These are phyloP conservation scores for Phthorimaea operculella DNA, from an alignment of 1,140 invertebrate species.

Conservation along the genomic window DNA sequence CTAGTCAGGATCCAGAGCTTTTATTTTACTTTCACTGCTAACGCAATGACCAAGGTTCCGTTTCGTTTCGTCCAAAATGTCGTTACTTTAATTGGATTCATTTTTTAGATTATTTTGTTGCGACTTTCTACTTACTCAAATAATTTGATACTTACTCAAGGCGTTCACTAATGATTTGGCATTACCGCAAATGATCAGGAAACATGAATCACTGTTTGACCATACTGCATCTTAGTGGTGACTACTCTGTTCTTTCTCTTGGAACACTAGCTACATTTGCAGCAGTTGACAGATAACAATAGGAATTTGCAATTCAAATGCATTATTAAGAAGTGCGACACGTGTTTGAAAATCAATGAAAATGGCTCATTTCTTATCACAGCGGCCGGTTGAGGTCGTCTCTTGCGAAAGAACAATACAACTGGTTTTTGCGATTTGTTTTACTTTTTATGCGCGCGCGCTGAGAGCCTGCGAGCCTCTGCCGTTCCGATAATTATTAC, in stretches of 20 bases:
- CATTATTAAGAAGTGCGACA: slow-evolving; percentile 30
- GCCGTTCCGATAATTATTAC: slow-evolving; percentile 24
- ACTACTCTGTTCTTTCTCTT: too few relatives aligned
- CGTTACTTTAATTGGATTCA: slow-evolving; percentile 27
- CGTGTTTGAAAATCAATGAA: slow-evolving; percentile 40
- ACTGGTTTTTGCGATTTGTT: slow-evolving; percentile 55
- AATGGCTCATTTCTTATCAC: slow-evolving; percentile 47
- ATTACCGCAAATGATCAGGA: too few relatives aligned
- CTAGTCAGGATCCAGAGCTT: slow-evolving; percentile 1
- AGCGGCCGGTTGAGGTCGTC: slow-evolving; percentile 31
- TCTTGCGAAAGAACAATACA: slow-evolving; percentile 58
- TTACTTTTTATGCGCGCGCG: slow-evolving; percentile 35
- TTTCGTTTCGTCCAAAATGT: slow-evolving; percentile 40
- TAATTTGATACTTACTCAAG: slow-evolving; percentile 4
- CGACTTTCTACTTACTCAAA: slow-evolving; percentile 42
- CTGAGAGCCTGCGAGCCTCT: slow-evolving; percentile 8
- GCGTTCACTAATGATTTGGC: too few relatives aligned
- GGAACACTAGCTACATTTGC: too few relatives aligned
- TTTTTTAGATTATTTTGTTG: slow-evolving; percentile 24
- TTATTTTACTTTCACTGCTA: slow-evolving; percentile 55
- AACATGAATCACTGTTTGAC: too few relatives aligned
- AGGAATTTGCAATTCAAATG: slow-evolving; percentile 18
- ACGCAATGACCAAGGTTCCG: slow-evolving; percentile 40
- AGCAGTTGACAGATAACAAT: background rate
- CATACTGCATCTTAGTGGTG: too few relatives aligned